Percentiles rank a stretch among this genome's conserved stretches.
These are phyloP conservation scores for Acropternis orthonyx DNA, from an alignment of 2,797 vertebrate genomes.

Conservation along the genomic window DNA sequence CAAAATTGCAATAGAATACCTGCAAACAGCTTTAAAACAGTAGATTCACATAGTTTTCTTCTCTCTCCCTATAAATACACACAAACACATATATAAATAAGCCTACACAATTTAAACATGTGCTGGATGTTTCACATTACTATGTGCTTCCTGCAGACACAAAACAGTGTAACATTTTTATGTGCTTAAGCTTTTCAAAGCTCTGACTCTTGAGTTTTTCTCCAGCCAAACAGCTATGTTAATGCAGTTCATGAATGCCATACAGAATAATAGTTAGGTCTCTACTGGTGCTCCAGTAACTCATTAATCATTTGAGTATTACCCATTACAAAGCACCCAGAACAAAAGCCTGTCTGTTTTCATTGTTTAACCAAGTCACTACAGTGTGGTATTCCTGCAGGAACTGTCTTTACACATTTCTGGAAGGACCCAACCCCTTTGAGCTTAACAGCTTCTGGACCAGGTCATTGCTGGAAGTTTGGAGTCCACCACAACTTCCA, in stretches of 20 bases:
- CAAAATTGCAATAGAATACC: background rate
- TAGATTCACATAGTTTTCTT: conserved; percentile 28
- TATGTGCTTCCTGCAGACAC: conserved; percentile 38
- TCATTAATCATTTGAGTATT: conserved; percentile 68
- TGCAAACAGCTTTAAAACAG: conserved; percentile 50
- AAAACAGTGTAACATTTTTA: conserved; percentile 57
- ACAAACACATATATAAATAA: background rate
- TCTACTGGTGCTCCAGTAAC: conserved; percentile 54
- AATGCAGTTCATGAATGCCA: conserved; percentile 52
- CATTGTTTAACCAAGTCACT: conserved; percentile 47
- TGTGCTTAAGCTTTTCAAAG: conserved; percentile 57
- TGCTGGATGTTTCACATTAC: conserved; percentile 65
- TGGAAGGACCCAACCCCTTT: background rate
- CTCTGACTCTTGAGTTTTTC: conserved; percentile 54
- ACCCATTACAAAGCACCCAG: conserved; percentile 31
- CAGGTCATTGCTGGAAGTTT: background rate
- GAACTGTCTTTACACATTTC: background rate
- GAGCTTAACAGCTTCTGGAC: background rate
- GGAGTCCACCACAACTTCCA: background rate
- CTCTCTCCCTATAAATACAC: background rate
- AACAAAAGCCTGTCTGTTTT: conserved; percentile 38
- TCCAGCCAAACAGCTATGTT: conserved; percentile 53
- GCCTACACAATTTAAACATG: conserved; percentile 27
- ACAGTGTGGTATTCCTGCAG: background rate
- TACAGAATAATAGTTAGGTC: conserved; percentile 47